Evolutionary conservation across 2,888 invertebrate genomes (phyloP).

Genomic region (Xestia c-nigrum): DNA sequence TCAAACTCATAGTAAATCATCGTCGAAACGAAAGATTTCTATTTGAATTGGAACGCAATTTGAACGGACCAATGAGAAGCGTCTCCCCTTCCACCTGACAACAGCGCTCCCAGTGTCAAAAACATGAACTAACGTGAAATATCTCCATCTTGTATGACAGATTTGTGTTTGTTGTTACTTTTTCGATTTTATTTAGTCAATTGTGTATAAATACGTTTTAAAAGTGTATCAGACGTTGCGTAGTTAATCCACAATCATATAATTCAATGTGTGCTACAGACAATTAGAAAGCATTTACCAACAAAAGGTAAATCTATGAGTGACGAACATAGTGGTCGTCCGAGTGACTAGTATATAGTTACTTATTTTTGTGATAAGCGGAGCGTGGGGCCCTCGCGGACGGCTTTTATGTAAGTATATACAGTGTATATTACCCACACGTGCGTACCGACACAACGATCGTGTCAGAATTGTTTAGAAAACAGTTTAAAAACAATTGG

Average conservation of each 20-base stretch:
- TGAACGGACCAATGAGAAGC: constrained; percentile 77
- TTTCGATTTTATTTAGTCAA: constrained; percentile 82
- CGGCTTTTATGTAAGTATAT: constrained; percentile 88
- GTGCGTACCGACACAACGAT: constrained; percentile 75
- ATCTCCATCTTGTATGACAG: constrained; percentile 92
- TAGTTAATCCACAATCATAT: constrained; percentile 67
- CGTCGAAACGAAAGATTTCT: constrained; percentile 31
- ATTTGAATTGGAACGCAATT: constrained; percentile 77
- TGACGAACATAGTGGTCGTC: constrained; percentile 87
- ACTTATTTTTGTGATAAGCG: constrained; percentile 91
- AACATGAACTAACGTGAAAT: constrained; percentile 89
- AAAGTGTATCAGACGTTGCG: constrained; percentile 76
- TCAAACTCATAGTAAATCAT: constrained; percentile 3
- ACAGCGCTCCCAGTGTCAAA: constrained; percentile 87
- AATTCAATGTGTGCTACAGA: constrained; percentile 71
- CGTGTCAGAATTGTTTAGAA: constrained; percentile 85
- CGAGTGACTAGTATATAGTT: constrained; percentile 90
- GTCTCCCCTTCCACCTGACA: constrained; percentile 78
- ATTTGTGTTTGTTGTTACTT: constrained; percentile 91
- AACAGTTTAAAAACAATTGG: constrained; percentile 82
- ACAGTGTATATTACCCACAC: constrained; percentile 76
- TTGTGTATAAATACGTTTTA: constrained; percentile 79
- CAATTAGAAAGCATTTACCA: constrained; percentile 69
- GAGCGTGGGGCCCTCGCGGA: constrained; percentile 87
- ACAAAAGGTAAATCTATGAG: constrained; percentile 81